These are phyloP conservation scores for Enteromius radiatus DNA, from an alignment of 2,797 vertebrate genomes.

Conservation along the genomic window DNA sequence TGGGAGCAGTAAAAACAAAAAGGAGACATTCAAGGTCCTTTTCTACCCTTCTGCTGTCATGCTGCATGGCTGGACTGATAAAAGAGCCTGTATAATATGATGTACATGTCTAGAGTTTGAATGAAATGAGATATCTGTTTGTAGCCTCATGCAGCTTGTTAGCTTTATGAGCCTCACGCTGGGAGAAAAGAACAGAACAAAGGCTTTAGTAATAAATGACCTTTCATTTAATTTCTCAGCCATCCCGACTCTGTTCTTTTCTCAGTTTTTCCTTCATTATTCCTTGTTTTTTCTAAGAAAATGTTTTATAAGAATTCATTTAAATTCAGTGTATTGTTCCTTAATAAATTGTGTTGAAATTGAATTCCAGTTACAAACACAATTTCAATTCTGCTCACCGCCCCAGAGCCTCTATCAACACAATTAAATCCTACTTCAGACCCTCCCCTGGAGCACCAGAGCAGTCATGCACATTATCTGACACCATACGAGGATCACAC, in stretches of 20 bases:
- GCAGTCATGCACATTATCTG: conserved; percentile 12
- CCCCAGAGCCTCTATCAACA: conserved; percentile 42
- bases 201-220: background rate
- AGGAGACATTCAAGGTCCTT: background rate
- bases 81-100: background rate
- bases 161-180: background rate
- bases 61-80: background rate
- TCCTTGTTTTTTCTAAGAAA: conserved; percentile 13
- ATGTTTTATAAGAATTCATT: conserved; percentile 40
- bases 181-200: conserved; percentile 31
- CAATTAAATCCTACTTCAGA: conserved; percentile 53
- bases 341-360: conserved; percentile 37
- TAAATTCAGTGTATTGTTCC: conserved; percentile 27
- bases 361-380: conserved; percentile 34
- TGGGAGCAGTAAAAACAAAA: background rate
- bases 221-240: conserved; percentile 10
- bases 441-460: conserved; percentile 43
- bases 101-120: background rate
- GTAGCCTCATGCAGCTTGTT: conserved; percentile 2
- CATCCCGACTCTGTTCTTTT: background rate
- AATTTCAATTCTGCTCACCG: conserved; percentile 41
- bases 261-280: conserved; percentile 8
- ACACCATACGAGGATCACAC: conserved; percentile 40
- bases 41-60: background rate
- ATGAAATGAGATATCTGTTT: background rate